These are phyloP conservation scores for Myopa tessellatipennis DNA, from an alignment of 2,888 invertebrate species.

Conservation along the genomic window DNA sequence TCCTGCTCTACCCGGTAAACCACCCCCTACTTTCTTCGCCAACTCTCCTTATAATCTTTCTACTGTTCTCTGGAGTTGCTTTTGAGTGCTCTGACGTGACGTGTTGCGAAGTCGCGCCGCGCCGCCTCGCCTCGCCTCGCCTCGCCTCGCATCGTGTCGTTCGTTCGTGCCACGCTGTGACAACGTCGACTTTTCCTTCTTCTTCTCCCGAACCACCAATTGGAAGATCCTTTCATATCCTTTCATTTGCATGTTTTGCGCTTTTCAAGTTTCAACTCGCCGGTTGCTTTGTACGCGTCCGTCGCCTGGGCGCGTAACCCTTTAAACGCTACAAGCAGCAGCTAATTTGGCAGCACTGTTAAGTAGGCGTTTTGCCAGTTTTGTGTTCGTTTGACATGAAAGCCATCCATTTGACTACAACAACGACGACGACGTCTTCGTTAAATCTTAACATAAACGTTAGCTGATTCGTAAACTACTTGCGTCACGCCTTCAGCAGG, in stretches of 20 bases:
- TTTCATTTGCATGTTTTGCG: constrained; percentile 35
- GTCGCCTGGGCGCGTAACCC: constrained; percentile 5
- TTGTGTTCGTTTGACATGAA: constrained; percentile 36
- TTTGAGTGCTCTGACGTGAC: not conserved
- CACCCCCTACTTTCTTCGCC: not conserved
- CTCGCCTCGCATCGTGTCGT: not conserved
- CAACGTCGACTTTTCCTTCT: constrained; percentile 5
- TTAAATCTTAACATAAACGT: constrained; percentile 5
- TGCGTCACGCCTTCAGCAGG: not conserved
- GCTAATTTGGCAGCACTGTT: constrained; percentile 39
- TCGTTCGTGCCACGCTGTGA: constrained; percentile 5
- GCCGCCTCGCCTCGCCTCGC: not conserved
- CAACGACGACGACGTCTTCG: not conserved
- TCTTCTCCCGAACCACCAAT: constrained; percentile 16
- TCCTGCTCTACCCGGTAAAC: not conserved
- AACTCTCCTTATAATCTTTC: not conserved
- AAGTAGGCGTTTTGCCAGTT: constrained; percentile 37
- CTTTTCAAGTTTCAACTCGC: constrained; percentile 22
- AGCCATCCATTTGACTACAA: not conserved
- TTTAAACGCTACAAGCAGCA: not conserved
- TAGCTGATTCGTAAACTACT: not conserved
- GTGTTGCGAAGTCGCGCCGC: not conserved
- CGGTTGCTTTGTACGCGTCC: not conserved
- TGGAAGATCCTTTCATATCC: constrained; percentile 29
- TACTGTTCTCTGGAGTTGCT: not conserved